phyloP scores from a whole-genome alignment of 1,140 invertebrate genomes.

The Megalonaias nervosa region DNA sequence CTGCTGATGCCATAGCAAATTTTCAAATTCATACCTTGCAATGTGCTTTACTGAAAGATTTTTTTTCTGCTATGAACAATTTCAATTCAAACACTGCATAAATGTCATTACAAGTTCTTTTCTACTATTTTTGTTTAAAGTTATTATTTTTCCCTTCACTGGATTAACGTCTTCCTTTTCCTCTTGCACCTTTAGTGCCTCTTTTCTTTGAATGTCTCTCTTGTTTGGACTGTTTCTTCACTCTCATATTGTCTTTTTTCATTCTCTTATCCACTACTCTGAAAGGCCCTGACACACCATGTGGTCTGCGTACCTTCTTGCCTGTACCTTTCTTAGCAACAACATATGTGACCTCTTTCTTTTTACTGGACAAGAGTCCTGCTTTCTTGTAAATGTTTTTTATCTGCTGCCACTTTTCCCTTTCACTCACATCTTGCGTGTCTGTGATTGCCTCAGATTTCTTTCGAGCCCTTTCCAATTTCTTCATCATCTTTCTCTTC shows the following conservation, averaged over 20 bases:
- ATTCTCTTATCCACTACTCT: conserved; percentile 95
- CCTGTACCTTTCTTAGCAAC: conserved; percentile 90
- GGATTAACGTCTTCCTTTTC: conserved; percentile 20
- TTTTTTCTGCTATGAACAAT: too few species aligned
- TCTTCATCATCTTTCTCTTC: conserved; percentile 88
- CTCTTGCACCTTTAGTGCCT: conserved; percentile 31
- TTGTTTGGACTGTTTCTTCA: conserved; percentile 35
- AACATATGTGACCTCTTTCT: conserved; percentile 92
- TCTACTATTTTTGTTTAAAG: too few species aligned
- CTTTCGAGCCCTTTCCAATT: conserved; percentile 95
- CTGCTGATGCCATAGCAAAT: too few species aligned
- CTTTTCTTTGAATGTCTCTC: conserved; percentile 26
- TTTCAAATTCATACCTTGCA: too few species aligned
- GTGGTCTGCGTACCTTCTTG: conserved; percentile 84
- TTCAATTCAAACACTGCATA: too few species aligned
- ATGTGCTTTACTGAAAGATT: too few species aligned
- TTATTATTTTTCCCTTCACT: too few species aligned
- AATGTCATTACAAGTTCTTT: too few species aligned
- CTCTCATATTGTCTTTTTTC: conserved; percentile 89
- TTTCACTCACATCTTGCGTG: conserved; percentile 88
- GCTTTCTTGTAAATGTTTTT: conserved; percentile 96
- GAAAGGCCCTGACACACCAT: conserved; percentile 92
- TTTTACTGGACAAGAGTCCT: conserved; percentile 81
- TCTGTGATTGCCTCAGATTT: conserved; percentile 94
- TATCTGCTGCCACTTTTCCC: conserved; percentile 93